Evolutionary conservation across 2,888 invertebrate species (phyloP).

Genomic region (Dinocampus coccinellae): DNA sequence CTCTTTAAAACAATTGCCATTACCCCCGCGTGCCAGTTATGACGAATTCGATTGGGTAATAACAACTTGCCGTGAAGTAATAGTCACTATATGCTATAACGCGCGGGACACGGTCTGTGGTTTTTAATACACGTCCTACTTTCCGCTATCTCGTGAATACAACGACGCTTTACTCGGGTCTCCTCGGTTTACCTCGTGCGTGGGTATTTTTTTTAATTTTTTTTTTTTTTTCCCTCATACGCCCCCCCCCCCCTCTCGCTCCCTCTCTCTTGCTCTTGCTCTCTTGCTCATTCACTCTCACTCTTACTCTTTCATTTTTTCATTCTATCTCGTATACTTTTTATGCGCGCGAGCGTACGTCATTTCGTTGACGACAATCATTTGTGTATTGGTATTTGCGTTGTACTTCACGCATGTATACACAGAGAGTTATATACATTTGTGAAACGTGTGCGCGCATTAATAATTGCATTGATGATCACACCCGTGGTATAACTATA

Average conservation of each 20-base stretch:
- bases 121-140: slow-evolving; percentile 70
- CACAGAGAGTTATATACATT: not conserved
- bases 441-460: not conserved
- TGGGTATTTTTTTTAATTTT: slow-evolving; percentile 12
- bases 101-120: slow-evolving; percentile 66
- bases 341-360: not conserved
- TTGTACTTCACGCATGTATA: not conserved
- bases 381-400: slow-evolving; percentile 3
- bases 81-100: slow-evolving; percentile 40
- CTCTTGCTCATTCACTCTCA: too few relatives aligned
- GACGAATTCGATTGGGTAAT: slow-evolving; percentile 69
- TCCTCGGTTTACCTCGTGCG: not conserved
- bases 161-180: slow-evolving; percentile 39
- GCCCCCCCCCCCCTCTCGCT: too few relatives aligned
- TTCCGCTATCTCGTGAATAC: slow-evolving; percentile 61
- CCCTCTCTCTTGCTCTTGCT: not conserved
- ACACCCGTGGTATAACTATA: not conserved
- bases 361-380: not conserved
- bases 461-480: not conserved
- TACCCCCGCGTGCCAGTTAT: slow-evolving; percentile 58
- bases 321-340: too few relatives aligned
- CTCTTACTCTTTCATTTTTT: too few relatives aligned
- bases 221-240: not conserved
- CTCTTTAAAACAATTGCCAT: slow-evolving; percentile 25
- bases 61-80: slow-evolving; percentile 50